Evolutionary conservation across 2,113 vertebrate species (phyloP), one percentile per base, ranked within the genome.

Genomic region (Caretta caretta): DNA sequence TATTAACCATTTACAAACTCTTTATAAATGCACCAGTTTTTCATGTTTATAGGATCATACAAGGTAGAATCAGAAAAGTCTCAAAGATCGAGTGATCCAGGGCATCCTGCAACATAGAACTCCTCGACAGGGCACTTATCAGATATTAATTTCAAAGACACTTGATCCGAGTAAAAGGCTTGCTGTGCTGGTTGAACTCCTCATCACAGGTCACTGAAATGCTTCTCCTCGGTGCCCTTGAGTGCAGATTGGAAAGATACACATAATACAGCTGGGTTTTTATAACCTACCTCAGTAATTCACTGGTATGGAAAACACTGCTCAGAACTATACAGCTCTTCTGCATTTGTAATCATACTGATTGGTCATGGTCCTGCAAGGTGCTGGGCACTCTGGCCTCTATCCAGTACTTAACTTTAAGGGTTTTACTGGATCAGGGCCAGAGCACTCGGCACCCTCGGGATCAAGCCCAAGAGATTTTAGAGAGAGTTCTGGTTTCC

Each of bases 101-200:
- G 88, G 85, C 16, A 51, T 42, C 50, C 62, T 72, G 19, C 35
- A 72, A 38, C n/a, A 22, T 4, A 69, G 17, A 95, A 84, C 75
- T 91, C n/a, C 35, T 65, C 85, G 92, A 91, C 89, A 88, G 91
- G 4, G 2, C 24, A 27, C 24, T 78, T 29, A 87, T 82, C 57
- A 92, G 90, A 86, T 92, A 90, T 91, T 92, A 92, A 48, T 88
- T 91, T 94, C 75, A 93, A 1, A 6, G 19, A 79, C 57, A 90
- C 53, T 92, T 62, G 84, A 96, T 91, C 19, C n/a, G 54, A 92
- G 92, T 65, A 96, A 84, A 94, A 96, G 79, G 54, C 38, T 38
- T 87, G 35, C 35, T 84, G 72, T 51, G 85, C 92, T 91, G 84
- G 24, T 87, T 90, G 29, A 22, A 35, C 56, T 93, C 76, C 31